A percentile compares a stretch with the other conserved stretches of the same genome.
phyloP scores from a whole-genome alignment of 2,888 invertebrate genomes.

The Chaetoderma sp. region DNA sequence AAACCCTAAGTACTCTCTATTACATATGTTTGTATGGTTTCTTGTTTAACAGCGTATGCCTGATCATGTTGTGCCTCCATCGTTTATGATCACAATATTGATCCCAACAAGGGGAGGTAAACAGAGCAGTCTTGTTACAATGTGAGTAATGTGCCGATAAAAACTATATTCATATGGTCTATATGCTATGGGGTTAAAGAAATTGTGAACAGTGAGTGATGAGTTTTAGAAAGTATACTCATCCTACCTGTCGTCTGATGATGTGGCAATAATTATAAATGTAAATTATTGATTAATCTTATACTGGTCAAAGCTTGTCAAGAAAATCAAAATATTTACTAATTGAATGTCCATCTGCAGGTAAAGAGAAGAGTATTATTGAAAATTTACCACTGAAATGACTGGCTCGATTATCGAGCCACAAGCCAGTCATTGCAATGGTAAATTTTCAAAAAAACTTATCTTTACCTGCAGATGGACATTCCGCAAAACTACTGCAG shows the following conservation, averaged over 20 bases:
- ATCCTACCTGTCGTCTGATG: neutral
- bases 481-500: too few relatives aligned
- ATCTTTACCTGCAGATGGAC: too few relatives aligned
- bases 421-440: too few relatives aligned
- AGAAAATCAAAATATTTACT: too few relatives aligned
- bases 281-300: neutral
- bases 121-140: slow-evolving; percentile 74
- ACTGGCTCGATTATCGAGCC: too few relatives aligned
- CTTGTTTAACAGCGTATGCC: slow-evolving; percentile 60
- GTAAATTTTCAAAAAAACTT: too few relatives aligned
- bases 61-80: slow-evolving; percentile 62
- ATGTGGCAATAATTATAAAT: neutral
- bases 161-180: neutral
- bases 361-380: too few relatives aligned
- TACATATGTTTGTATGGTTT: neutral
- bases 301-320: too few relatives aligned
- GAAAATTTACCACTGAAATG: too few relatives aligned
- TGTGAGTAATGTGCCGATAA: slow-evolving; percentile 70
- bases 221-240: neutral
- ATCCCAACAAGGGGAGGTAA: slow-evolving; percentile 44
- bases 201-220: neutral
- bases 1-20: neutral
- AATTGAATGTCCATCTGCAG: too few relatives aligned
- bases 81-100: slow-evolving; percentile 50
- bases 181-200: neutral